Conservation (phyloP, 2,888 invertebrate genomes). For the Iphiclides podalirius region DNA sequence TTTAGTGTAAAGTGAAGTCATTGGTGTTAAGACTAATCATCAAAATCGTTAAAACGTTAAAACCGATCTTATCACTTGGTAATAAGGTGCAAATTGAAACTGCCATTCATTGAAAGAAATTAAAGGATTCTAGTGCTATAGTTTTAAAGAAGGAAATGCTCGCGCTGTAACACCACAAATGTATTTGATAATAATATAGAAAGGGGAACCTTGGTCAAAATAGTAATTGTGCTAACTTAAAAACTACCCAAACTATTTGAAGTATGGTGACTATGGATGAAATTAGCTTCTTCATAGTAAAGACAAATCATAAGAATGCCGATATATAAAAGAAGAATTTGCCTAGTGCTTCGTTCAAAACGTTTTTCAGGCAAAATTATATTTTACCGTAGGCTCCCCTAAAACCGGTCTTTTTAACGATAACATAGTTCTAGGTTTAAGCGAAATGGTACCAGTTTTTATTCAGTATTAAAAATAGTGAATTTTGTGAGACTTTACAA, state of each 20-base stretch:
- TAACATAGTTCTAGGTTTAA: conserved; percentile 46
- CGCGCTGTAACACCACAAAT: conserved; percentile 54
- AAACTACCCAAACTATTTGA: too few species aligned
- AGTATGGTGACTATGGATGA: too few species aligned
- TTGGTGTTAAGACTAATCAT: conserved; percentile 44
- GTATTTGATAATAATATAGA: conserved; percentile 24
- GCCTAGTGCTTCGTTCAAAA: too few species aligned
- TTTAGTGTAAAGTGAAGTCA: conserved; percentile 51
- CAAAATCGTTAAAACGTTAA: conserved; percentile 28
- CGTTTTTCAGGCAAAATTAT: too few species aligned
- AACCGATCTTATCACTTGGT: conserved; percentile 43
- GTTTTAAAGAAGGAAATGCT: conserved; percentile 42
- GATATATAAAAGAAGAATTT: too few species aligned
- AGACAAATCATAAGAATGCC: too few species aligned
- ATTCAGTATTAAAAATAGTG: conserved; percentile 68
- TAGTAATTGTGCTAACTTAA: not conserved
- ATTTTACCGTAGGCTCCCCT: conserved; percentile 39
- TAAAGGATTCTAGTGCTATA: conserved; percentile 25
- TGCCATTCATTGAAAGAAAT: conserved; percentile 44
- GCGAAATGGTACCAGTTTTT: conserved; percentile 64
- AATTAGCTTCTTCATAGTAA: too few species aligned
- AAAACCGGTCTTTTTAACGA: conserved; percentile 43
- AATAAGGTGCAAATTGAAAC: conserved; percentile 52
- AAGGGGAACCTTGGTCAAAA: conserved; percentile 18
- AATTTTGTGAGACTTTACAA: conserved; percentile 76